Base-by-base conservation (phyloP, 1,140 invertebrate genomes). In the Sitophilus oryzae region DNA sequence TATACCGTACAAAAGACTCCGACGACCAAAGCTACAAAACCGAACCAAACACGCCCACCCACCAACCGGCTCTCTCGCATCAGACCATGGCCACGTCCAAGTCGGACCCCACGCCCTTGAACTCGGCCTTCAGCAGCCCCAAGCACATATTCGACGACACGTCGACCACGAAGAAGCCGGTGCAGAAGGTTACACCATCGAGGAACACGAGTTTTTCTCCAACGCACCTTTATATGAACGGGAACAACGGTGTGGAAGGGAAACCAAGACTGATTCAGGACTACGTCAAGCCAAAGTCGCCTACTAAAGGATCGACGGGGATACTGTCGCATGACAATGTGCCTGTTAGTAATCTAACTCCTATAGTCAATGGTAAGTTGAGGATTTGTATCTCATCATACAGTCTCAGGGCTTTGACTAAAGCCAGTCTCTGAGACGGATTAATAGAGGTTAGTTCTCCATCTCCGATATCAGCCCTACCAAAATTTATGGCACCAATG, bases 221-320 rank as follows among this genome's bases (percentile, higher is more conserved):
- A 4, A 51, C 10, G 23, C 51, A 57, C 44, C 14, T 15, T 14
- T 45, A 55, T 37, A 47, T 41, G 14, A 63, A 63, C 25, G 58
- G 55, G 25, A 51, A 56, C 37, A 15, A 42, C n/a, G 30, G 30
- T 16, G 20, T 43, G 15, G 45, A 43, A 30, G 53, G 54, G 21
- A 57, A 53, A 19, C 19, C 45, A 20, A 22, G 49, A 9, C 47
- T 51, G 23, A 63, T 69, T 15, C 63, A 73, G 42, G 66, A 74
- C 41, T 88, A 88, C 58, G 78, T 84, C 10, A 88, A 89, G 66
- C 85, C 85, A 3, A 82, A 73, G 16, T 86, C 85, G 37, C 85
- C 85, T 0, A 75, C 82, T 10, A 87, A 85, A 72, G 78, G 11
- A 15, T 52, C 49, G 14, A 43, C 44, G 14, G 65, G 65, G 10